Evolutionary conservation across 2,113 vertebrate species (phyloP), one percentile per base, ranked within the genome.

Genomic region (Cnemophilus loriae): DNA sequence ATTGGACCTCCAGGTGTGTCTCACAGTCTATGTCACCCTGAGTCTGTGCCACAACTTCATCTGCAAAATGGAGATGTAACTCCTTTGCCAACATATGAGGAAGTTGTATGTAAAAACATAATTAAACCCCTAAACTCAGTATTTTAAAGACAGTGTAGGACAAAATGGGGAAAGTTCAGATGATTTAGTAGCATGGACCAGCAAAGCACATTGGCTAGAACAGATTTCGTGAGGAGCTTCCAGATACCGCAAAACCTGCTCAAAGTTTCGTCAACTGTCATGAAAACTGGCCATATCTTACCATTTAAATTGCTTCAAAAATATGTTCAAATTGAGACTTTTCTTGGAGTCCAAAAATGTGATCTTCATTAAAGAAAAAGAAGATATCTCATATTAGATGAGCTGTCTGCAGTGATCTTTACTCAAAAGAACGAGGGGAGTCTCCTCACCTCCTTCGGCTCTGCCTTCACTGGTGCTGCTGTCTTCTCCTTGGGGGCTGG

Each of bases 221-320:
- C 1, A 90, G 71, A 92, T 80, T 92, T 84, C 3, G 3, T n/a
- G 20, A 86, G 37, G 41, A 93, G 50, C 41, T 91, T 86, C 71
- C 80, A 83, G 59, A 76, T 10, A 55, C 52, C 41, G 26, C 61
- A 93, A 87, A 93, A 86, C 37, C 85, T 88, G 67, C 76, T 93
- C 71, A 84, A 93, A 94, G 35, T 78, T 83, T 74, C 67, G 69
- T 77, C 83, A 94, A 85, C 80, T 44, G 27, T 93, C 88, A 96
- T 1, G 0, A 95, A 80, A 73, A 78, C 12, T 60, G 37, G 50
- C 61, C 52, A 33, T 67, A 67, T 77, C 98, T 98, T 96, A 99
- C 99, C 99, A 99, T 96, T 97, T 99, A 95, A 99, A 99, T 79
- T 99, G 99, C 98, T 99, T 99, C 84, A 99, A 98, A 96, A 99